Evolutionary conservation across 1,140 invertebrate species (phyloP).

Genomic region (Calephelis nemesis): DNA sequence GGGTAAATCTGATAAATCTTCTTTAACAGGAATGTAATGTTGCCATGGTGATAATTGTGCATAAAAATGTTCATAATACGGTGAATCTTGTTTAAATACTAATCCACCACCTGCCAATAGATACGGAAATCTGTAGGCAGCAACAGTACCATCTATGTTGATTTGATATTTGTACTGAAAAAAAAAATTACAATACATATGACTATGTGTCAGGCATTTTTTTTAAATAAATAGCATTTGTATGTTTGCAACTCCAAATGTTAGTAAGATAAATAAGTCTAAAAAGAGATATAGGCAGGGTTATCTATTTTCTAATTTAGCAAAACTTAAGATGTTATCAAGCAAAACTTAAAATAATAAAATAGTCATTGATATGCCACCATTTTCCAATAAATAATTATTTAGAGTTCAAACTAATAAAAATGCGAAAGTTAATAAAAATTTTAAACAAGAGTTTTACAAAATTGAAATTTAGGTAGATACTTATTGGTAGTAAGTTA

Average conservation of each 20-base stretch:
- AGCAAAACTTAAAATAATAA: too few species aligned
- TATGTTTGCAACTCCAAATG: neutral
- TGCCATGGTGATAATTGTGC: constrained; percentile 84
- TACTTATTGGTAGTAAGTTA: neutral
- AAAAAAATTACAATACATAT: constrained; percentile 3
- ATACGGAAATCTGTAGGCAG: constrained; percentile 96
- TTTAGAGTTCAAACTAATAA: neutral
- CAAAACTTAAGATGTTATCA: too few species aligned
- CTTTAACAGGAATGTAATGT: constrained; percentile 92
- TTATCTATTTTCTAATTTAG: too few species aligned
- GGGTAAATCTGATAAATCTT: constrained; percentile 89
- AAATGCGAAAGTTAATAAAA: too few species aligned
- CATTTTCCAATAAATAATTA: neutral
- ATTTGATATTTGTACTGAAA: constrained; percentile 96
- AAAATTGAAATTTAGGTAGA: neutral
- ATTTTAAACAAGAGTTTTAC: too few species aligned
- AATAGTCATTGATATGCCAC: too few species aligned
- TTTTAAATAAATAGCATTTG: neutral
- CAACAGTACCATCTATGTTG: constrained; percentile 97
- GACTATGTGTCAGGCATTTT: neutral
- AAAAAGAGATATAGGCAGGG: too few species aligned
- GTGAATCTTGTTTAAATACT: constrained; percentile 95
- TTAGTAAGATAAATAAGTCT: neutral
- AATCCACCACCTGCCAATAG: constrained; percentile 91
- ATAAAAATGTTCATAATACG: constrained; percentile 98